These are phyloP conservation scores for Morpho helenor DNA, from an alignment of 2,888 invertebrate genomes.

Conservation along the genomic window DNA sequence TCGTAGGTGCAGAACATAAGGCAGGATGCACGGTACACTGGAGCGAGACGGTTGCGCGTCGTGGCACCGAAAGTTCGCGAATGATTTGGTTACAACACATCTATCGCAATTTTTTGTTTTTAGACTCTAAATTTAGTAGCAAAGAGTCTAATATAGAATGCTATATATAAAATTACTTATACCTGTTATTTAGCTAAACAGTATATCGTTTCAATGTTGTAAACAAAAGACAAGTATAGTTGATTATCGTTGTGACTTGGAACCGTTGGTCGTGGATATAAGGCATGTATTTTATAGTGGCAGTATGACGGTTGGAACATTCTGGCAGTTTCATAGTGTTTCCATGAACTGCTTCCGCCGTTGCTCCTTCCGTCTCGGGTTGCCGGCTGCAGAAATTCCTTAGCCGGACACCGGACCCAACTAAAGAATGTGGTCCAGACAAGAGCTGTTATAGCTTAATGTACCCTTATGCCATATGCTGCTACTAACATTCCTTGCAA, in stretches of 20 bases:
- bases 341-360: constrained; percentile 77
- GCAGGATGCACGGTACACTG: constrained; percentile 75
- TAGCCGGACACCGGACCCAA: constrained; percentile 61
- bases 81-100: constrained; percentile 24
- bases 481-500: constrained; percentile 40
- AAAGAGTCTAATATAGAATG: constrained; percentile 25
- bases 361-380: constrained; percentile 76
- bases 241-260: constrained; percentile 19
- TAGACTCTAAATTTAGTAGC: constrained; percentile 20
- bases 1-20: constrained; percentile 36
- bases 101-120: constrained; percentile 23
- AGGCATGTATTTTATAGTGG: constrained; percentile 29
- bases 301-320: constrained; percentile 32
- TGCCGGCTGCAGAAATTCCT: constrained; percentile 70
- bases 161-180: constrained; percentile 23
- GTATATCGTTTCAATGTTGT: constrained; percentile 41
- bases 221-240: constrained; percentile 34
- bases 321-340: constrained; percentile 37
- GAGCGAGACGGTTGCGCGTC: constrained; percentile 75
- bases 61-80: constrained; percentile 53
- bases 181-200: constrained; percentile 24
- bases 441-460: constrained; percentile 66
- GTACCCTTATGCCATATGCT: constrained; percentile 41
- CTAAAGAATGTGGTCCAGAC: constrained; percentile 68
- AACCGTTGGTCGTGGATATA: constrained; percentile 27